These are phyloP conservation scores for Apistogramma diplotaenia DNA, from an alignment of 2,113 vertebrate genomes.

Conservation along the genomic window DNA sequence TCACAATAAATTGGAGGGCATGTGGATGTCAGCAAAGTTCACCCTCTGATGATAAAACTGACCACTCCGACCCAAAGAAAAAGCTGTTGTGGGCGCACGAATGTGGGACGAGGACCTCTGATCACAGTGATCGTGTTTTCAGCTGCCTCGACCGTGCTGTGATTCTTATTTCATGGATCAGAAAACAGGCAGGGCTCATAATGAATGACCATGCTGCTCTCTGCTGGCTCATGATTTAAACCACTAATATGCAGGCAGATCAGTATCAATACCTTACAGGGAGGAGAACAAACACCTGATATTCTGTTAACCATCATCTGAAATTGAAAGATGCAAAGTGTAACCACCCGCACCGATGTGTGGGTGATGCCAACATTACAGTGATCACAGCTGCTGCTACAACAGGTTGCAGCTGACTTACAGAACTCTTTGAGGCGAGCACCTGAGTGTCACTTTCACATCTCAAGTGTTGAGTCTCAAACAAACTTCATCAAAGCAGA, in stretches of 20 bases:
- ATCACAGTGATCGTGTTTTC: not conserved
- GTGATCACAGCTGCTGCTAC: not conserved
- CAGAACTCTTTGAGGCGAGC: too few relatives aligned
- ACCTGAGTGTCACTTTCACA: too few relatives aligned
- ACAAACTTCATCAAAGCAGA: too few relatives aligned
- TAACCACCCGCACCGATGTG: not conserved
- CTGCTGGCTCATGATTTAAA: not conserved
- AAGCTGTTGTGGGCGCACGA: too few relatives aligned
- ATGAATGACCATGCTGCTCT: not conserved
- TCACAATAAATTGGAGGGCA: not conserved
- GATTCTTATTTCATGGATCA: not conserved
- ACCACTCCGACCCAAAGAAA: not conserved
- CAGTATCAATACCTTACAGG: not conserved
- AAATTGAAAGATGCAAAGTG: not conserved
- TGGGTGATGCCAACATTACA: not conserved
- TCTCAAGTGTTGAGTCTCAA: too few relatives aligned
- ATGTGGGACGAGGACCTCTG: not conserved
- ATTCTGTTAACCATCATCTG: not conserved
- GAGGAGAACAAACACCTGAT: not conserved
- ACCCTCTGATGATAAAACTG: not conserved
- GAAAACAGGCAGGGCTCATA: not conserved
- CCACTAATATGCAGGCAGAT: not conserved
- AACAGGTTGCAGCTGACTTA: too few relatives aligned
- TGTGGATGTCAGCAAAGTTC: not conserved
- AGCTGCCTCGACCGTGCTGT: too few relatives aligned